Evolutionary conservation across 2,113 vertebrate genomes (phyloP).

Genomic region (Oreocharis arfaki): DNA sequence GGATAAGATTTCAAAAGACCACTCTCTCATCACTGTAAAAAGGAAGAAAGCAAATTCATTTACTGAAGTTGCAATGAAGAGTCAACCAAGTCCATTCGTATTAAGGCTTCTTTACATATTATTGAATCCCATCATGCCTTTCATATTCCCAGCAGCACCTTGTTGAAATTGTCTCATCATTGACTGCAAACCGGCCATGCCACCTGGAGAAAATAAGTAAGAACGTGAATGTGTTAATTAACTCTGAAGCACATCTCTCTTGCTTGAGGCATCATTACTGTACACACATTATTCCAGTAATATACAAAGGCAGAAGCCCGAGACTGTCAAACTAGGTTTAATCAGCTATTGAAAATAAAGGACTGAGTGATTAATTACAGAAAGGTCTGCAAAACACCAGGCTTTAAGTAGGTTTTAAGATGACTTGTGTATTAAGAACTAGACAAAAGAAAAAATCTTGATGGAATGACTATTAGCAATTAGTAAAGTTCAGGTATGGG

Average conservation of each 20-base stretch:
- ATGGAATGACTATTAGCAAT: background rate
- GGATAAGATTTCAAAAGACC: constrained; percentile 48
- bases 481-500: background rate
- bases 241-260: background rate
- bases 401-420: background rate
- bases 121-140: constrained; percentile 99
- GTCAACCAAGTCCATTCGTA: constrained; percentile 68
- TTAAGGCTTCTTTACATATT: constrained; percentile 92
- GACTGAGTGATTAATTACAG: background rate
- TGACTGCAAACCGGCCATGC: constrained; percentile 97
- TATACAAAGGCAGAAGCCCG: background rate
- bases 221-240: background rate
- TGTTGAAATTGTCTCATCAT: constrained; percentile 99
- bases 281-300: background rate
- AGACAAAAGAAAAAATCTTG: background rate
- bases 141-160: constrained; percentile 98
- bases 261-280: background rate
- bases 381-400: background rate
- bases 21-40: constrained; percentile 51
- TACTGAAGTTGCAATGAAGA: constrained; percentile 64
- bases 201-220: constrained; percentile 74
- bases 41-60: constrained; percentile 66
- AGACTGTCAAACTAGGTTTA: background rate
- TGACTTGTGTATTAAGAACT: background rate
- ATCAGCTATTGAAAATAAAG: background rate